Conservation (phyloP, 2,113 vertebrate species). For the Myiopsitta monachus region DNA sequence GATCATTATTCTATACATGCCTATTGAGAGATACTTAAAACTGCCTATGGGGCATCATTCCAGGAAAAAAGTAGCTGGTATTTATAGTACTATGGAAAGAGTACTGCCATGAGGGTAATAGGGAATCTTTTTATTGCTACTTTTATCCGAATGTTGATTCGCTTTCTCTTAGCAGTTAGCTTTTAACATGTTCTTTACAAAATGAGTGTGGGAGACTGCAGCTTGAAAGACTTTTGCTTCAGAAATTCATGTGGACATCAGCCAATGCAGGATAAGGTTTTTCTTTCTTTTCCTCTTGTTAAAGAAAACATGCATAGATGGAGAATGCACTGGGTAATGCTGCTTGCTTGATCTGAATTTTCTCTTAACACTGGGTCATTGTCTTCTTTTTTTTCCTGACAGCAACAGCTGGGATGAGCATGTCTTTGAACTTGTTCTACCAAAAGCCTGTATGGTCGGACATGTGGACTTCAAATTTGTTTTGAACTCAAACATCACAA, state of each 20-base stretch:
- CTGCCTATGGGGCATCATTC: not conserved
- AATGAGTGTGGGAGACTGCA: not conserved
- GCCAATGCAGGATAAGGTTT: not conserved
- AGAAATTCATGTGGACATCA: not conserved
- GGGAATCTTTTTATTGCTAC: not conserved
- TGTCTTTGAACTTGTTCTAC: constrained; percentile 95
- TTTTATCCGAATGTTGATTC: not conserved
- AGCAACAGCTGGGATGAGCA: constrained; percentile 99
- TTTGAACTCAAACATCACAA: constrained; percentile 94
- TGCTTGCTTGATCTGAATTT: not conserved
- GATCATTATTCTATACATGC: not conserved
- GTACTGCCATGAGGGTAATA: not conserved
- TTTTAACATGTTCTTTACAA: not conserved
- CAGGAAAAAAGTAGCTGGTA: not conserved
- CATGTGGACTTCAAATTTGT: constrained; percentile 99
- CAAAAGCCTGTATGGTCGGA: constrained; percentile 99
- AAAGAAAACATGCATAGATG: not conserved
- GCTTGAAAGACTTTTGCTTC: not conserved
- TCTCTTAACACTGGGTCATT: not conserved
- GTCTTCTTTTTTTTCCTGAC: not conserved
- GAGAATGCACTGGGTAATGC: not conserved
- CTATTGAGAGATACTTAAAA: not conserved
- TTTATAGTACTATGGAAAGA: not conserved
- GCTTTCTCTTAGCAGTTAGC: not conserved
- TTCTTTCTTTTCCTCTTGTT: not conserved